Evolutionary conservation across 2,113 vertebrate species (phyloP).

Genomic region (Chloroceryle aenea): DNA sequence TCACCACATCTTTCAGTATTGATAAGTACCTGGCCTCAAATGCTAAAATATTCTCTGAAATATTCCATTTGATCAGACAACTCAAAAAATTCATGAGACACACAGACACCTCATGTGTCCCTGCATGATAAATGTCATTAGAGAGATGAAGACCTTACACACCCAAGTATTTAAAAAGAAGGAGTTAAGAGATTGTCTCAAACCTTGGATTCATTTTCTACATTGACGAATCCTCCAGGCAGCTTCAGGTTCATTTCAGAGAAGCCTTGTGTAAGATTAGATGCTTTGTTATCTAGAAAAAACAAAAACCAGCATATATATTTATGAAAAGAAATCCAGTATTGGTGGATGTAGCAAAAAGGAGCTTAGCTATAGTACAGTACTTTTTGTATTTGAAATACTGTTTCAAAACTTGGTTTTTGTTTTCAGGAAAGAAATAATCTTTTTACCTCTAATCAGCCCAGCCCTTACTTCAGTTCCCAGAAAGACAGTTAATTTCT

Average conservation of each 20-base stretch:
- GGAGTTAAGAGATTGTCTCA: slow-evolving; percentile 7
- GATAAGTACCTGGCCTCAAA: neutral
- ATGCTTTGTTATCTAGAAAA: slow-evolving; percentile 29
- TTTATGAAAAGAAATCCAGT: neutral
- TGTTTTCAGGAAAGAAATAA: neutral
- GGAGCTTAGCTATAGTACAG: neutral
- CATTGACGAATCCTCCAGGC: neutral
- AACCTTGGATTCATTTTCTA: slow-evolving; percentile 45
- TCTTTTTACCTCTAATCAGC: neutral
- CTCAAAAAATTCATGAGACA: neutral
- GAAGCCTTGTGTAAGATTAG: neutral
- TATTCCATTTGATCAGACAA: neutral
- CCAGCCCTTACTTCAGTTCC: neutral
- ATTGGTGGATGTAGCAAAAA: neutral
- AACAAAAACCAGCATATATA: neutral
- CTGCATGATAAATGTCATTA: neutral
- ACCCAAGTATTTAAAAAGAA: neutral
- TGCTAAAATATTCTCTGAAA: neutral
- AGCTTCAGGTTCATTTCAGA: neutral
- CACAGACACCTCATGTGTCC: neutral
- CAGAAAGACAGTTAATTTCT: neutral
- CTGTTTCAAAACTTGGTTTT: neutral
- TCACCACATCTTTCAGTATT: neutral
- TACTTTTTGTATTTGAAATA: neutral
- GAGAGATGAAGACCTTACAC: neutral